Evolutionary conservation across 2,113 vertebrate genomes (phyloP), one percentile per base, ranked within the genome.

Genomic region (Redunca redunca): DNA sequence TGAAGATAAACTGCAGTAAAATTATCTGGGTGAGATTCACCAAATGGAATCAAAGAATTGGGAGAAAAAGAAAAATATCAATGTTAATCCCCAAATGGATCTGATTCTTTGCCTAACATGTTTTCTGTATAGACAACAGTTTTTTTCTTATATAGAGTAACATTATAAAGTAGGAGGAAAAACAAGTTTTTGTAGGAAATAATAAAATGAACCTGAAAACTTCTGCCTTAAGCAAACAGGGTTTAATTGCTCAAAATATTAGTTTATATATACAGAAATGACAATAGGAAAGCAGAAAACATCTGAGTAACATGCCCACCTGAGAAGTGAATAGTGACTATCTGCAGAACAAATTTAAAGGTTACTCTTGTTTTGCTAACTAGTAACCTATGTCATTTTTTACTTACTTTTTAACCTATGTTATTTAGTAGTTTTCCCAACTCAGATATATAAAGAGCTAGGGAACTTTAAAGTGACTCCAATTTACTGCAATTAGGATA

Each of bases 161-260:
- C 23, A 91, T 26, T 90, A 91, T 57, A 25, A 52, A 67, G 2
- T 60, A 78, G 85, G 58, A 92, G 85, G 57, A 92, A 95, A 96
- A 53, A 60, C 15, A 83, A 17, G 57, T 33, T 90, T 95, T 86
- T 28, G 60, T 57, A 95, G 60, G 46, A 83, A 97, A 94, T 48
- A 87, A 71, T 48, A 93, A 52, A 88, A 55, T 60, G 40, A 97
- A 96, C 4, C 55, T 60, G 30, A 86, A 96, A 93, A 94, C 16
- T 55, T 81, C 4, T 86, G 40, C 36, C 85, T 96, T 26, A 85
- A 80, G 52, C 28, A 94, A 17, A 64, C 43, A 97, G 33, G 14
- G 62, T 48, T 19, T 67, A 62, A 92, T 94, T 80, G 71, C 57
- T 48, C 74, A 17, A 92, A 80, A 90, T 57, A 83, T 10, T 67